Evolutionary conservation across 2,113 vertebrate genomes (phyloP).

Genomic region (Eptesicus fuscus): DNA sequence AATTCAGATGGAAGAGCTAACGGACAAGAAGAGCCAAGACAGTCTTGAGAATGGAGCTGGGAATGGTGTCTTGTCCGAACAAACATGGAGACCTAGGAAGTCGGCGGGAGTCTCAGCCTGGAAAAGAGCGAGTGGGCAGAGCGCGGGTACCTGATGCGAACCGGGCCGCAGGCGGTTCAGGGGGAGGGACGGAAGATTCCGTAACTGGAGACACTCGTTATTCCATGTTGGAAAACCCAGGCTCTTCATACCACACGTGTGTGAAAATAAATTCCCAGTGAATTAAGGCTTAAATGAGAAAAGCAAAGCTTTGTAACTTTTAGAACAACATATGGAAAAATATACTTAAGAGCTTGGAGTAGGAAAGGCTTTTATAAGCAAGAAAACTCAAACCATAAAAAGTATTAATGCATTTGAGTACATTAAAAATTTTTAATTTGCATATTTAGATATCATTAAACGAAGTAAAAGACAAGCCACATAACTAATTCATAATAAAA

Average conservation of each 20-base stretch:
- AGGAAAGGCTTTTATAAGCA: not conserved
- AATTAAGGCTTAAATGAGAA: not conserved
- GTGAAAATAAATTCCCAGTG: not conserved
- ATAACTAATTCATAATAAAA: not conserved
- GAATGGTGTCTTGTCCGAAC: not conserved
- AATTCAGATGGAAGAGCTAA: not conserved
- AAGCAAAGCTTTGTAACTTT: not conserved
- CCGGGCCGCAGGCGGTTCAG: not conserved
- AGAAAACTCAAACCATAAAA: not conserved
- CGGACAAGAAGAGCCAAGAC: not conserved
- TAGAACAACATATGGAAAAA: not conserved
- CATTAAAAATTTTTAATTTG: not conserved
- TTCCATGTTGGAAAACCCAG: not conserved
- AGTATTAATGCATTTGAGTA: not conserved
- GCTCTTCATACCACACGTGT: fast-evolving
- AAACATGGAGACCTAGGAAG: fast-evolving
- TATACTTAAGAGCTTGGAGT: not conserved
- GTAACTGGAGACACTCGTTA: fast-evolving
- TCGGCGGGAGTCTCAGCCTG: not conserved
- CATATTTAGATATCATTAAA: not conserved
- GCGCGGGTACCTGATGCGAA: not conserved
- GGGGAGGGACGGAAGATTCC: not conserved
- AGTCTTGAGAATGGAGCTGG: too few species aligned
- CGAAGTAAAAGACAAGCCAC: not conserved
- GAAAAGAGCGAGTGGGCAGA: not conserved